Evolutionary conservation across 2,797 vertebrate species (phyloP).

Genomic region (Trachops cirrhosus): DNA sequence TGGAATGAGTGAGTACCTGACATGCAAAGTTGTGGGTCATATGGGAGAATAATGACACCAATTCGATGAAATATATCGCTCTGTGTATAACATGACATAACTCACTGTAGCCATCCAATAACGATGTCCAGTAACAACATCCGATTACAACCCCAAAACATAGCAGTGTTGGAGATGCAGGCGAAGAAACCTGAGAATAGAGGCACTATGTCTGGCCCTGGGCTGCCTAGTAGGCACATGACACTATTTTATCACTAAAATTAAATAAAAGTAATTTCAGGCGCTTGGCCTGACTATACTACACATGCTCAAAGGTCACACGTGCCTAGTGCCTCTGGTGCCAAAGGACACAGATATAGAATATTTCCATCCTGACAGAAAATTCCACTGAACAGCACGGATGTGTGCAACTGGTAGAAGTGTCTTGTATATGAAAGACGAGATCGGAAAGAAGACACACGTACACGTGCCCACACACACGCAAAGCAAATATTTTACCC

Average conservation of each 20-base stretch:
- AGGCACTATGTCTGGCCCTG: background rate
- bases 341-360: background rate
- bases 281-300: background rate
- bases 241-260: conserved; percentile 23
- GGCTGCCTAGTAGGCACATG: background rate
- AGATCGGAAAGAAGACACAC: background rate
- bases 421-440: background rate
- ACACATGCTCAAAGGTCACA: background rate
- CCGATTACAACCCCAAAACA: background rate
- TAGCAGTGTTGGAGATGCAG: background rate
- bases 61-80: background rate
- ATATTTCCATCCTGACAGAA: background rate
- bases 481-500: background rate
- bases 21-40: background rate
- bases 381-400: background rate
- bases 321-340: background rate
- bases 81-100: background rate
- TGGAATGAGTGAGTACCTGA: background rate
- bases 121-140: background rate
- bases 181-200: background rate
- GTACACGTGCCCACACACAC: background rate
- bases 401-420: background rate
- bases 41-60: conserved; percentile 13
- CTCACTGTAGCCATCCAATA: background rate
- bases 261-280: conserved; percentile 14